phyloP scores from a whole-genome alignment of 1,140 invertebrate genomes.

The Diachasmimorpha longicaudata region DNA sequence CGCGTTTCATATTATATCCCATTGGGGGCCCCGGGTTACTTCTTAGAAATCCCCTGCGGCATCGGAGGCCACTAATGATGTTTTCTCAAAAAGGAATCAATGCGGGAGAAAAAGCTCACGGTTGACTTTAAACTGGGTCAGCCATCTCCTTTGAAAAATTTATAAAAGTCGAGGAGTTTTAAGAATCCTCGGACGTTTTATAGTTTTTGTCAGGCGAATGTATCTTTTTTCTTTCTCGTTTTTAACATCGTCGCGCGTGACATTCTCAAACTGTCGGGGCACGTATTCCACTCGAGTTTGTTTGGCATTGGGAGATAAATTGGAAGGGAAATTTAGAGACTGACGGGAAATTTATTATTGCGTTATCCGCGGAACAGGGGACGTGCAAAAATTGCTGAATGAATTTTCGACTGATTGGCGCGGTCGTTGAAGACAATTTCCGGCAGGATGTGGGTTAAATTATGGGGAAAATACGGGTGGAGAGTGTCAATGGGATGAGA shows the following conservation, averaged over 20 bases:
- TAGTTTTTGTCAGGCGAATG: no score
- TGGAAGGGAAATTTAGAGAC: neutral
- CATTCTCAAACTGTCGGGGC: neutral
- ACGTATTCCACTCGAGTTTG: neutral
- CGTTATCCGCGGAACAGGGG: neutral
- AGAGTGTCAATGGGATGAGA: no score
- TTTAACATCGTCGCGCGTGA: neutral
- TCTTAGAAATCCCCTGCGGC: conserved; percentile 46
- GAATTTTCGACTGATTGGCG: no score
- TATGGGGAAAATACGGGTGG: no score
- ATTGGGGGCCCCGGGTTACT: conserved; percentile 13
- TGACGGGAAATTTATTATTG: neutral
- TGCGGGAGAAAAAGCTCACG: neutral
- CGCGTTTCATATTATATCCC: neutral
- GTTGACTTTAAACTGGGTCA: neutral
- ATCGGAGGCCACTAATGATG: conserved; percentile 49
- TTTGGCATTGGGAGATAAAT: neutral
- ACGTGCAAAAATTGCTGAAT: no score
- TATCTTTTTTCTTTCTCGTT: neutral
- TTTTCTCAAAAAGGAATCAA: conserved; percentile 40
- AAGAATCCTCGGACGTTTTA: neutral
- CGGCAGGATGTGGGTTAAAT: no score
- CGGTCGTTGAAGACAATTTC: no score
- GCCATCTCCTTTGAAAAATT: neutral
- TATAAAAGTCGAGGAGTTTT: neutral